phyloP scores from a whole-genome alignment of 2,797 vertebrate genomes.

The Streptopelia turtur region DNA sequence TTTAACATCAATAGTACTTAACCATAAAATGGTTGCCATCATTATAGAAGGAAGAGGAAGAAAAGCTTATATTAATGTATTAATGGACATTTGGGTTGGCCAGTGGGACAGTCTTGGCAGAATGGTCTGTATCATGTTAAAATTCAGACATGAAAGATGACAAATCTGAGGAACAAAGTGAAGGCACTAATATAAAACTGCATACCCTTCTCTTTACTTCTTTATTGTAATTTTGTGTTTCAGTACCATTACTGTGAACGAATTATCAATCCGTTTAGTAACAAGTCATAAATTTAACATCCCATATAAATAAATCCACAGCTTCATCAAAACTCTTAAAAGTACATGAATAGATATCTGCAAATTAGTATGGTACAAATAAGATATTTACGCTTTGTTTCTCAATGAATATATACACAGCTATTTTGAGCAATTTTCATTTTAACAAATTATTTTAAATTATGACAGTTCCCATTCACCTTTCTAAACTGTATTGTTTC shows the following conservation, averaged over 20 bases:
- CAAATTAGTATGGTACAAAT: not conserved
- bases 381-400: not conserved
- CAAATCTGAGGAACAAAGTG: not conserved
- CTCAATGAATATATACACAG: constrained; percentile 29
- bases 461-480: not conserved
- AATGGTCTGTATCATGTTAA: not conserved
- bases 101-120: not conserved
- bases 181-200: not conserved
- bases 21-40: not conserved
- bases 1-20: not conserved
- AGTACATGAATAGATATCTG: not conserved
- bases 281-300: not conserved
- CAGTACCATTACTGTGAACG: not conserved
- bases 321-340: constrained; percentile 43
- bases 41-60: not conserved
- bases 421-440: not conserved
- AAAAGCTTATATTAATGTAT: not conserved
- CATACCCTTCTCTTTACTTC: not conserved
- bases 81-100: not conserved
- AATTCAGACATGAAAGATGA: not conserved
- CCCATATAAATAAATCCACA: not conserved
- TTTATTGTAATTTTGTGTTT: not conserved
- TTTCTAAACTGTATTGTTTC: constrained; percentile 10
- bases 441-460: constrained; percentile 39
- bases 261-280: not conserved